Evolutionary conservation across 2,797 vertebrate genomes (phyloP), one percentile per base, ranked within the genome.

Genomic region (Anomalospiza imberbis): DNA sequence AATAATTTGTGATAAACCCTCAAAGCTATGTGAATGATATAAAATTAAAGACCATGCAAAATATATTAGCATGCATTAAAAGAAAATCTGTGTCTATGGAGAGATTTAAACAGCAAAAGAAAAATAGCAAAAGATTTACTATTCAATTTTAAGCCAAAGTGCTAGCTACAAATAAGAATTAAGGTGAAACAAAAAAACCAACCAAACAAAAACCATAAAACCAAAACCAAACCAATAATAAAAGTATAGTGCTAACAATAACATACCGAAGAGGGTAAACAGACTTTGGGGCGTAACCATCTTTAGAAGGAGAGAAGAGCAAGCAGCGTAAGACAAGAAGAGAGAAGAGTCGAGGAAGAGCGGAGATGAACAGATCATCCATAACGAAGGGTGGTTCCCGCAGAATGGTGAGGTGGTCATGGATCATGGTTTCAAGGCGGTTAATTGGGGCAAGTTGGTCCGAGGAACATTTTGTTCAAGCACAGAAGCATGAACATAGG

Each of bases 241-340:
- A 98, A 99, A 99, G 98, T 99, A 99, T 98, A 99, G 99, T 98
- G 99, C 98, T 98, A 99, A 99, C 98, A 98, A 99, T 99, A 99
- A 99, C 99, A 99, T 99, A 99, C 99, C 99, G 99, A 99, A 99
- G 99, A 99, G 99, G 99, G 99, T 99, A 99, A 99, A 99, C 98
- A 99, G 99, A 99, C 99, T 99, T 99, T 99, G 99, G 98, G 99
- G 99, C 99, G 99, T 99, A 99, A 99, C 99, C 99, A 99, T 99
- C 99, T 99, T 99, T 99, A 99, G 99, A 99, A 99, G 99, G 99
- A 99, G 99, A 99, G 98, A 99, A 99, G 98, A 99, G 99, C 99
- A 99, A 99, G 99, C 99, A 99, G 99, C 99, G 98, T 99, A 99
- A 99, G 99, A 99, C 99, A 99, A 99, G 99, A 99, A 99, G 99